Evolutionary conservation across 1,140 invertebrate genomes (phyloP).

Genomic region (Gryon sp.): DNA sequence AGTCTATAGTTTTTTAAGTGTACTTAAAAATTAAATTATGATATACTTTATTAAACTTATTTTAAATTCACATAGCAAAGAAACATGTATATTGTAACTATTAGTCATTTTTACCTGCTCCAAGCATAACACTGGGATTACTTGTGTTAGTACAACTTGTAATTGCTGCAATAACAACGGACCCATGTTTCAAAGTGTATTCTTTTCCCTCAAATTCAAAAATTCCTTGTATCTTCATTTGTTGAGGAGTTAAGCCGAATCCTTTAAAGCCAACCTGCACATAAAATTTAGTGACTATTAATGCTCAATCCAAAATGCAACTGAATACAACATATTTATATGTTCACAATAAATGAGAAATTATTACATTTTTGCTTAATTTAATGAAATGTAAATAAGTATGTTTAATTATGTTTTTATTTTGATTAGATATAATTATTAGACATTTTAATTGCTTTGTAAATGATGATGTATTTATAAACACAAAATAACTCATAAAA

Average conservation of each 20-base stretch:
- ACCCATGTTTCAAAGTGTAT: conserved; percentile 93
- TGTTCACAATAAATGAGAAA: no score
- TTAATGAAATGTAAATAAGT: no score
- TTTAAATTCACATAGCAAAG: neutral
- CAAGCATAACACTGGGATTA: conserved; percentile 98
- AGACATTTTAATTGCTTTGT: neutral
- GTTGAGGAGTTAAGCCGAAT: conserved; percentile 88
- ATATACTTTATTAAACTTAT: no score
- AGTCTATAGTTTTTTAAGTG: no score
- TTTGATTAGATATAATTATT: neutral
- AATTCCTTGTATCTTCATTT: conserved; percentile 83
- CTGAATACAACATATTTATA: no score
- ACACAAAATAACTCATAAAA: neutral
- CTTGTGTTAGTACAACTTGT: conserved; percentile 99
- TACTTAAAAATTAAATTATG: no score
- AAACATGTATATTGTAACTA: no score
- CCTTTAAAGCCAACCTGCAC: conserved; percentile 95
- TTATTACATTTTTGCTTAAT: neutral
- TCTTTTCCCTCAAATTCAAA: conserved; percentile 91
- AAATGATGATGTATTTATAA: neutral
- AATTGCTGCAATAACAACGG: conserved; percentile 98
- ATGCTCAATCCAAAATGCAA: no score
- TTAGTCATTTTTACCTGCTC: conserved; percentile 86
- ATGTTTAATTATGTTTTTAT: neutral
- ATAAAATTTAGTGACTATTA: conserved; percentile 57